Evolutionary conservation across 1,140 invertebrate genomes (phyloP).

Genomic region (Cydia fagiglandana): DNA sequence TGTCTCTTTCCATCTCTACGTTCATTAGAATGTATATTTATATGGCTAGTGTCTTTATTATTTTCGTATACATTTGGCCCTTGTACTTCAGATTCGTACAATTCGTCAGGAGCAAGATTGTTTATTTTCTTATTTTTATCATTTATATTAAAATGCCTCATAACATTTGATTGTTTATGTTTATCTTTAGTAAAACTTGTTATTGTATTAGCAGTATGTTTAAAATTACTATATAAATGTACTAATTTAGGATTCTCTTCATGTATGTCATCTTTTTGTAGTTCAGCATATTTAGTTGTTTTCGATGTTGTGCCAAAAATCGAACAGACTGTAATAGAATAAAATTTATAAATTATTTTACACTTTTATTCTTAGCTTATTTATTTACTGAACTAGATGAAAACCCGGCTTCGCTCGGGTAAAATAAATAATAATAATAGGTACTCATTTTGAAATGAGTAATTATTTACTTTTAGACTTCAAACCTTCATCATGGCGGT

Average conservation of each 20-base stretch:
- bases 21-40: not conserved
- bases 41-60: not conserved
- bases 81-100: not conserved
- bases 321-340: constrained; percentile 60
- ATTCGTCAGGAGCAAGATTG: not conserved
- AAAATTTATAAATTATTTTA: no score
- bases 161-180: not conserved
- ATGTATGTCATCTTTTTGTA: constrained; percentile 33
- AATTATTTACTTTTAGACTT: no score
- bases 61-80: not conserved
- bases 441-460: no score
- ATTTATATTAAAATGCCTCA: not conserved
- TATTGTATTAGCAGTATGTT: not conserved
- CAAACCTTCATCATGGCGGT: no score
- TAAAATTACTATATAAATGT: not conserved
- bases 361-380: no score
- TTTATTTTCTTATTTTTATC: not conserved
- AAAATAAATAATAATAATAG: no score
- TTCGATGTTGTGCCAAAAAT: constrained; percentile 44
- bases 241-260: constrained; percentile 15
- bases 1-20: not conserved
- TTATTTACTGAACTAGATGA: no score
- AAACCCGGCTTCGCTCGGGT: no score
- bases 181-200: not conserved
- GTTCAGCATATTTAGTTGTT: constrained; percentile 52